phyloP scores from a whole-genome alignment of 2,113 vertebrate species.

The Chaenogobius annularis region DNA sequence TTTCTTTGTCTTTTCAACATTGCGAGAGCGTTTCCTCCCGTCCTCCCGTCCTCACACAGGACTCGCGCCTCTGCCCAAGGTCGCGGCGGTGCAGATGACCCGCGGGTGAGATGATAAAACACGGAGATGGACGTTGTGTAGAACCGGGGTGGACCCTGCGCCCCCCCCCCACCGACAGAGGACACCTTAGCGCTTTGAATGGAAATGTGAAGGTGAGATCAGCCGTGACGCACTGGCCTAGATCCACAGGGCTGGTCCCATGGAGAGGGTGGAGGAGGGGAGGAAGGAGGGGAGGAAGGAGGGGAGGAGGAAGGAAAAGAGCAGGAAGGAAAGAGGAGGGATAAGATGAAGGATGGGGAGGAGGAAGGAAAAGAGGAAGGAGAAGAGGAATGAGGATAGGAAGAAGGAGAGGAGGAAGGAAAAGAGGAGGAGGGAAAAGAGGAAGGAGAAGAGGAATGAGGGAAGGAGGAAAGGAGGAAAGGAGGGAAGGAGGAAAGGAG shows the following conservation, averaged over 20 bases:
- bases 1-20: no score
- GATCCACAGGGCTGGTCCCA: conserved; percentile 31
- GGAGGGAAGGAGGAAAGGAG: background rate
- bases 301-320: no score
- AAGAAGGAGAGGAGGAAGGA: no score
- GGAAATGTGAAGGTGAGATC: conserved; percentile 5
- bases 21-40: background rate
- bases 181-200: background rate
- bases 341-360: no score
- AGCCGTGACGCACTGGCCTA: conserved; percentile 15
- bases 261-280: background rate
- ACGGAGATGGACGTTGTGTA: conserved; percentile 11
- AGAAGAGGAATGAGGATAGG: no score
- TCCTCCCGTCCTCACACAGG: background rate
- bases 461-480: no score
- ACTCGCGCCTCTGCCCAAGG: conserved; percentile 8
- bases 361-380: no score
- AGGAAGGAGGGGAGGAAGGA: background rate
- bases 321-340: no score
- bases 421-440: no score
- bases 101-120: conserved; percentile 17
- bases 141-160: conserved; percentile 6
- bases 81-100: background rate
- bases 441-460: no score
- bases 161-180: background rate